These are phyloP conservation scores for Fregata magnificens DNA, from an alignment of 2,113 vertebrate species.

Conservation along the genomic window DNA sequence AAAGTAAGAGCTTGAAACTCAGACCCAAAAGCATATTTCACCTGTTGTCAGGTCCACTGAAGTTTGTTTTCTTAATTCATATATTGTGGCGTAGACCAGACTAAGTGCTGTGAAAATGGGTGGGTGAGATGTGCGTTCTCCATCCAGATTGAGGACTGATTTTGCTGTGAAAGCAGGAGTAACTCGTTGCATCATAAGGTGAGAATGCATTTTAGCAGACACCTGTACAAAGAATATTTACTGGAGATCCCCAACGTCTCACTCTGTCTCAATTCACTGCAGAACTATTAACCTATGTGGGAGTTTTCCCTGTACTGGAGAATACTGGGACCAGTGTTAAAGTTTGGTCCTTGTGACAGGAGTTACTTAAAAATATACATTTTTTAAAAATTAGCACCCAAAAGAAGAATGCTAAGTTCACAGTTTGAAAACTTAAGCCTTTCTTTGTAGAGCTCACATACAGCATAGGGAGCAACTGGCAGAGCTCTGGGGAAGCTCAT, in stretches of 20 bases:
- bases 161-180: not conserved
- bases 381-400: not conserved
- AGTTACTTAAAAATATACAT: not conserved
- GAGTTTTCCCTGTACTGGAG: not conserved
- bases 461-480: not conserved
- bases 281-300: not conserved
- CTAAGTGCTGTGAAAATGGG: not conserved
- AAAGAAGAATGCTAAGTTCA: not conserved
- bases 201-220: not conserved
- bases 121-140: not conserved
- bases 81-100: accelerated
- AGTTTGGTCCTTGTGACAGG: not conserved
- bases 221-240: not conserved
- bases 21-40: not conserved
- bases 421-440: not conserved
- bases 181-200: not conserved
- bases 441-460: not conserved
- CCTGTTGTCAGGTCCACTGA: not conserved
- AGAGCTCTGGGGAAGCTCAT: not conserved
- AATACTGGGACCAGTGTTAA: not conserved
- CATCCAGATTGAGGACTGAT: not conserved
- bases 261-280: not conserved
- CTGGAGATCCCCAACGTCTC: not conserved
- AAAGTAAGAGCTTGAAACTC: not conserved
- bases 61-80: not conserved